phyloP scores from a whole-genome alignment of 2,113 vertebrate genomes.

The Danionella cerebrum region DNA sequence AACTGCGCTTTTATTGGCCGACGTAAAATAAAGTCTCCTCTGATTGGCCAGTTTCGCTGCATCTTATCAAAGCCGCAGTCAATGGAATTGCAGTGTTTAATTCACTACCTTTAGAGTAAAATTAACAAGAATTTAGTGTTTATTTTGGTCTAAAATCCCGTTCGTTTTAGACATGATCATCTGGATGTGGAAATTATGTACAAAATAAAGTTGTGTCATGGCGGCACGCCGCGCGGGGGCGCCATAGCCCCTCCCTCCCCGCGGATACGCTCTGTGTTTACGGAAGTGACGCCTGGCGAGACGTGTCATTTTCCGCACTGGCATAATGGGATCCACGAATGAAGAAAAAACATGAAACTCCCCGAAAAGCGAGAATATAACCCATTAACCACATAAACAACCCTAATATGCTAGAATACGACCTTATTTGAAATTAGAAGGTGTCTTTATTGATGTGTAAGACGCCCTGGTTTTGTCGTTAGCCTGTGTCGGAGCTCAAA shows the following conservation, averaged over 20 bases:
- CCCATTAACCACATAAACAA: neutral
- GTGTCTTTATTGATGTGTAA: conserved; percentile 54
- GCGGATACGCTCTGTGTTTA: conserved; percentile 52
- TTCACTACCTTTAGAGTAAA: too few species aligned
- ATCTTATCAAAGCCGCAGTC: too few species aligned
- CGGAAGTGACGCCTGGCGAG: conserved; percentile 68
- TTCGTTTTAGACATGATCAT: too few species aligned
- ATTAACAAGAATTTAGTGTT: too few species aligned
- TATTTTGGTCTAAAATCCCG: neutral
- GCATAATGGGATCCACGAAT: conserved; percentile 67
- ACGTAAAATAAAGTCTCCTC: too few species aligned
- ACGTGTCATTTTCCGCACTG: conserved; percentile 67
- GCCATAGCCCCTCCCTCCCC: conserved; percentile 21
- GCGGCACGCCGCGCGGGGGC: conserved; percentile 33
- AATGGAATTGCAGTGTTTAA: too few species aligned
- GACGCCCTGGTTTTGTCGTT: conserved; percentile 40
- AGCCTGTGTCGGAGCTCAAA: conserved; percentile 39
- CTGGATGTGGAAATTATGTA: neutral
- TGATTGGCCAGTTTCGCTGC: too few species aligned
- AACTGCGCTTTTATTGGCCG: too few species aligned
- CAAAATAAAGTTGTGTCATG: neutral
- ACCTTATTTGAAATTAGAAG: too few species aligned
- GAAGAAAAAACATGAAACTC: conserved; percentile 44
- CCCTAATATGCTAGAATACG: neutral
- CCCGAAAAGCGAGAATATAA: conserved; percentile 19